A percentile compares a stretch with the other conserved stretches of the same genome.
phyloP scores from a whole-genome alignment of 2,888 invertebrate species.

The Diarsia brunnea region DNA sequence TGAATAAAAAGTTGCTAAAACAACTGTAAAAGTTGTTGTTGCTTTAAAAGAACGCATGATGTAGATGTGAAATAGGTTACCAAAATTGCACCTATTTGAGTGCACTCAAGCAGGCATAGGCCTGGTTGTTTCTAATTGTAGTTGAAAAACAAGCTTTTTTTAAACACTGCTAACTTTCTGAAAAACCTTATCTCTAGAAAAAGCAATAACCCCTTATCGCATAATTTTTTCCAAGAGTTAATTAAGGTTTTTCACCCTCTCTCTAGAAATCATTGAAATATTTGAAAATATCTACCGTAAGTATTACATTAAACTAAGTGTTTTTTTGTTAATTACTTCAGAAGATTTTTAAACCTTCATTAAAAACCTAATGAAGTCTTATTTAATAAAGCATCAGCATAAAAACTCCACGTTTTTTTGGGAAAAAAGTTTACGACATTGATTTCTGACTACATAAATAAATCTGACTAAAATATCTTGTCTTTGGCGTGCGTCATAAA shows the following conservation, averaged over 20 bases:
- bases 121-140: not conserved
- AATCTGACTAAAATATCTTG: constrained; percentile 53
- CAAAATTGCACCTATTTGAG: not conserved
- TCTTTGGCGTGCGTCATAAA: constrained; percentile 56
- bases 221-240: not conserved
- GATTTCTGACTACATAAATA: constrained; percentile 57
- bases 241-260: not conserved
- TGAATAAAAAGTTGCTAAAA: too few relatives aligned
- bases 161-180: not conserved
- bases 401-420: not conserved
- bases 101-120: too few relatives aligned
- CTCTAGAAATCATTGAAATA: not conserved
- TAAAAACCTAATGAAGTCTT: too few relatives aligned
- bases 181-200: not conserved
- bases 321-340: too few relatives aligned
- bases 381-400: not conserved
- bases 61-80: not conserved
- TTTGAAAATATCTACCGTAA: not conserved
- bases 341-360: too few relatives aligned
- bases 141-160: not conserved
- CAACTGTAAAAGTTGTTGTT: too few relatives aligned
- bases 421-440: constrained; percentile 40
- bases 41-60: not conserved
- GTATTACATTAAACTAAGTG: not conserved
- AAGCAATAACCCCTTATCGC: not conserved